A percentile compares a stretch with the other conserved stretches of the same genome.
phyloP scores from a whole-genome alignment of 1,140 invertebrate genomes.

The Drosophila nikananu region DNA sequence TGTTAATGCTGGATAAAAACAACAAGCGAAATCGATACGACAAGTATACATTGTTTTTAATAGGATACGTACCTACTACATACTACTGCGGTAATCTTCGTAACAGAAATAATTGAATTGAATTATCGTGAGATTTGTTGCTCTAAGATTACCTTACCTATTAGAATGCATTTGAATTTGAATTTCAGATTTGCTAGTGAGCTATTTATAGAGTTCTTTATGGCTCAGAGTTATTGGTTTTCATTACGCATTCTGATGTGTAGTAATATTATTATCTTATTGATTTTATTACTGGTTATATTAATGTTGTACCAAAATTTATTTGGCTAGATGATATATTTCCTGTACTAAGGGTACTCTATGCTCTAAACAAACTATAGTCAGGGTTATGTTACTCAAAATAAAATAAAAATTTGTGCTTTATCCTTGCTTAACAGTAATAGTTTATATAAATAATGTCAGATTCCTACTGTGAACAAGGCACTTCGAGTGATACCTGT shows the following conservation, averaged over 20 bases:
- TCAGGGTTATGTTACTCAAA: background rate
- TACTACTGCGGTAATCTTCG: slow-evolving; percentile 8
- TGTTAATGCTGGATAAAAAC: slow-evolving; percentile 9
- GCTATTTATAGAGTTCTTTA: background rate
- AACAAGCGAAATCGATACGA: slow-evolving; percentile 27
- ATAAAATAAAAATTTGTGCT: no score
- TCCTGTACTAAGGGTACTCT: background rate
- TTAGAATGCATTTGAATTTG: slow-evolving; percentile 13
- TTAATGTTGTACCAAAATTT: no score
- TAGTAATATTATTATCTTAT: background rate
- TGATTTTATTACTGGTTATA: no score
- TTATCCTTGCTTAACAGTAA: background rate
- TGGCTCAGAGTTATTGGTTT: background rate
- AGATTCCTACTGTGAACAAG: background rate
- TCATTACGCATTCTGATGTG: no score
- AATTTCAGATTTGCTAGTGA: background rate
- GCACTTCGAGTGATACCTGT: slow-evolving; percentile 6
- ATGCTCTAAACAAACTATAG: background rate
- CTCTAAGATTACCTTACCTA: background rate
- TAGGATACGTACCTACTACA: background rate
- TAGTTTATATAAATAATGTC: background rate
- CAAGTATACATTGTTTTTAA: background rate
- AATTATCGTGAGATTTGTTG: background rate
- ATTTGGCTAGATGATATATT: background rate
- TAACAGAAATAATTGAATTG: background rate